These are phyloP conservation scores for Xestoiulus laeticollis DNA, from an alignment of 2,888 invertebrate genomes.

Conservation along the genomic window DNA sequence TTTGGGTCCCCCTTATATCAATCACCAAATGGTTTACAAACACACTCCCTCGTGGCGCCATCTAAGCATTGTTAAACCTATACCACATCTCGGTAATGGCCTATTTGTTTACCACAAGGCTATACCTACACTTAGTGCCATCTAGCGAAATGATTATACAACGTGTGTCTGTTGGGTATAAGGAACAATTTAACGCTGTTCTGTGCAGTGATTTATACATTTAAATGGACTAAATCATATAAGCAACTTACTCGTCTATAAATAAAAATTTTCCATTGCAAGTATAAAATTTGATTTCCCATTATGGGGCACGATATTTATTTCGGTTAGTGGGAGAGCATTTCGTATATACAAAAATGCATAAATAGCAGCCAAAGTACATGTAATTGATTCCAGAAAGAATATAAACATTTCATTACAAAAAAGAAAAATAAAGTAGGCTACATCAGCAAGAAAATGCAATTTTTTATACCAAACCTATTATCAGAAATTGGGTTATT, in stretches of 20 bases:
- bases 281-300: too few species aligned
- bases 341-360: neutral
- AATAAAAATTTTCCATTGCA: too few species aligned
- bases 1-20: neutral
- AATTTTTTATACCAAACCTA: neutral
- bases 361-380: neutral
- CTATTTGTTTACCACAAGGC: neutral
- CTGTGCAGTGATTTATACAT: too few species aligned
- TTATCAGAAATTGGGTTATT: neutral
- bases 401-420: neutral
- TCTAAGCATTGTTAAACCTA: neutral
- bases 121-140: neutral
- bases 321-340: neutral
- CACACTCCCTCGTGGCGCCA: neutral
- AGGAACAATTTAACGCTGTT: too few species aligned
- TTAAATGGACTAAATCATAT: too few species aligned
- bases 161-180: neutral
- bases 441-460: neutral
- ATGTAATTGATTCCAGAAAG: neutral
- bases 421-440: neutral
- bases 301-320: neutral
- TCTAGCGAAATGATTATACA: neutral
- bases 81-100: neutral
- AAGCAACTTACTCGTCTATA: too few species aligned
- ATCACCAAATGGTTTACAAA: neutral